phyloP scores from a whole-genome alignment of 2,797 vertebrate genomes.

The Euthynnus affinis region DNA sequence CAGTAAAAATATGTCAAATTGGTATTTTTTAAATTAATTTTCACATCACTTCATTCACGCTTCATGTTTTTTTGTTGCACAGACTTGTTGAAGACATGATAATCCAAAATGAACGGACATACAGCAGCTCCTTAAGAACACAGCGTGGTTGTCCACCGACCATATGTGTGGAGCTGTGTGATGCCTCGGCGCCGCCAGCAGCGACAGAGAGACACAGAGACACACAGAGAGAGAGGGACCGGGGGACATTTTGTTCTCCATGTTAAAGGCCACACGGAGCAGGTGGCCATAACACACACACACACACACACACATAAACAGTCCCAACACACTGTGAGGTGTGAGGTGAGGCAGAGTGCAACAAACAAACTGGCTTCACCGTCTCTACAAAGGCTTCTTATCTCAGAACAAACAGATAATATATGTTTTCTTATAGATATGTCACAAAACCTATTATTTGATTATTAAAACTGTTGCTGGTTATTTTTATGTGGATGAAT shows the following conservation, averaged over 20 bases:
- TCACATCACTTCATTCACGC: background rate
- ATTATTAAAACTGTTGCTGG: no score
- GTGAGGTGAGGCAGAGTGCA: no score
- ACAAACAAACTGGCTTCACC: no score
- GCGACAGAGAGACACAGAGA: background rate
- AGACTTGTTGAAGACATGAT: background rate
- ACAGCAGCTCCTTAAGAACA: background rate
- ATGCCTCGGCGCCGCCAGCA: constrained; percentile 24
- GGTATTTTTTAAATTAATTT: no score
- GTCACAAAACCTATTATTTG: no score
- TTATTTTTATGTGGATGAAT: background rate
- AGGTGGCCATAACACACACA: constrained; percentile 3
- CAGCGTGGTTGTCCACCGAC: background rate
- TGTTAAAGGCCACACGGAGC: constrained; percentile 23
- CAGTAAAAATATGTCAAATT: no score
- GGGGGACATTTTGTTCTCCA: constrained; percentile 38
- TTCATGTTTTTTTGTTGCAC: background rate
- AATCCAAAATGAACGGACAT: background rate
- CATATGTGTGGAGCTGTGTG: constrained; percentile 41
- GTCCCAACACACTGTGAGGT: no score
- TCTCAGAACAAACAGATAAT: no score
- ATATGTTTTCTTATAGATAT: no score
- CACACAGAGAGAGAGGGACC: background rate
- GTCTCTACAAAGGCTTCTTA: no score
- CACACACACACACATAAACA: background rate